Base-by-base conservation (phyloP, 2,113 vertebrate genomes). In the Urocynchramus pylzowi region DNA sequence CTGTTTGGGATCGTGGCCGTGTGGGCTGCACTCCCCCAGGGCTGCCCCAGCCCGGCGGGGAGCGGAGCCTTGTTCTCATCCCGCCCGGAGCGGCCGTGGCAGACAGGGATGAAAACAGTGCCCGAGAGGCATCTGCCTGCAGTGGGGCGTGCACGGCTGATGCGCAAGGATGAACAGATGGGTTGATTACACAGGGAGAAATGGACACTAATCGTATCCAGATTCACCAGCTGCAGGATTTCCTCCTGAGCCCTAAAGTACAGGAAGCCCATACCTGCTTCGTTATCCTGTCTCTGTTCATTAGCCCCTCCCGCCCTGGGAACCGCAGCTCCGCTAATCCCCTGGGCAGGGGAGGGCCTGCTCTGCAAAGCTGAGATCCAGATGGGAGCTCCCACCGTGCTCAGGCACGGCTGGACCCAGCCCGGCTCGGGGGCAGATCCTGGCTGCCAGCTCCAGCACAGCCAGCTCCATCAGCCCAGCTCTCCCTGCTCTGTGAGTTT, bases 201-300 rank as follows among this genome's bases (percentile, higher is more conserved):
- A 96, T 70, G 91, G 94, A 96, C 90, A 77, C 95, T 96, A 90
- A 95, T 96, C 60, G 6, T 44, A 85, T 81, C 93, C 96, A 97
- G 79, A 86, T 77, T 74, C 95, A 94, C 95, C 95, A 94, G 95
- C 93, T 97, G 95, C 93, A 95, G 95, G 95, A 97, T 96, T 95
- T 96, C 96, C 92, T 95, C 95, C 93, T 71, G 90, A 92, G 90
- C 93, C 68, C 90, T 79, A 1, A 47, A 95, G 94, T 45, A 84
- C 94, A 94, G 95, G 95, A 96, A 95, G 84, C 91, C 91, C 49
- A 31, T 94, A 96, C 96, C 96, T 97, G 95, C 94, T 82, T 82
- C 16, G 65, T 93, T 95, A 93, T 95, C 85, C 92, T 93, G 93
- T 41, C 87, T 94, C 67, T 91, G 84, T 8, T 96, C 93, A 56